Percentiles rank a stretch among this genome's conserved stretches.
These are phyloP conservation scores for Machaerirhynchus nigripectus DNA, from an alignment of 2,113 vertebrate species.

Conservation along the genomic window DNA sequence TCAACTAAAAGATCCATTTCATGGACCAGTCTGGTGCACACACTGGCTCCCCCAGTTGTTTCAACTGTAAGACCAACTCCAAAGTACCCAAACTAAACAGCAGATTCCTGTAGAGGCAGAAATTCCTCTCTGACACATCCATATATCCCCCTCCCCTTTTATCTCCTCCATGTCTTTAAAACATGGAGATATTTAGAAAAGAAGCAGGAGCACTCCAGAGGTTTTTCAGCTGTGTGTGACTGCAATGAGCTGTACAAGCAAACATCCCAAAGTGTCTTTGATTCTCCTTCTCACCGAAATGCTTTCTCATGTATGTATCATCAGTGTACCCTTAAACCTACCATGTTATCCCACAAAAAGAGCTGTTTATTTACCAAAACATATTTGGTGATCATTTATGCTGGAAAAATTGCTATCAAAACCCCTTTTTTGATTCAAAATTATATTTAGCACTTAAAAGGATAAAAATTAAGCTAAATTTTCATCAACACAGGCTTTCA, in stretches of 20 bases:
- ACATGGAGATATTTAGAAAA: background rate
- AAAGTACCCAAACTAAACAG: background rate
- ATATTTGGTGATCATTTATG: background rate
- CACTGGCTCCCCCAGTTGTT: background rate
- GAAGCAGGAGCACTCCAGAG: background rate
- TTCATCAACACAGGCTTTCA: background rate
- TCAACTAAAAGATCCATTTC: background rate
- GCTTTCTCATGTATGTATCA: background rate
- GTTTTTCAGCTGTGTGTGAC: background rate
- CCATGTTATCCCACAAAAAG: background rate
- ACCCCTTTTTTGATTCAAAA: background rate
- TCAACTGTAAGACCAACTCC: background rate
- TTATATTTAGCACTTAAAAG: background rate
- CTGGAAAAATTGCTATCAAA: background rate
- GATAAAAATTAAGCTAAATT: background rate
- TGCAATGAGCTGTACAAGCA: background rate
- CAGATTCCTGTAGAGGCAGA: background rate
- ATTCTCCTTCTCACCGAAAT: background rate
- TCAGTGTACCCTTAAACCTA: background rate
- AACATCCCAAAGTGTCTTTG: background rate
- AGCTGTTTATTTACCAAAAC: background rate
- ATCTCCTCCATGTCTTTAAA: background rate
- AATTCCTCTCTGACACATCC: background rate
- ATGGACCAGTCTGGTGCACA: background rate
- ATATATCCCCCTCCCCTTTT: background rate